Conservation (phyloP, 2,888 invertebrate genomes). For the Andrena haemorrhoa region DNA sequence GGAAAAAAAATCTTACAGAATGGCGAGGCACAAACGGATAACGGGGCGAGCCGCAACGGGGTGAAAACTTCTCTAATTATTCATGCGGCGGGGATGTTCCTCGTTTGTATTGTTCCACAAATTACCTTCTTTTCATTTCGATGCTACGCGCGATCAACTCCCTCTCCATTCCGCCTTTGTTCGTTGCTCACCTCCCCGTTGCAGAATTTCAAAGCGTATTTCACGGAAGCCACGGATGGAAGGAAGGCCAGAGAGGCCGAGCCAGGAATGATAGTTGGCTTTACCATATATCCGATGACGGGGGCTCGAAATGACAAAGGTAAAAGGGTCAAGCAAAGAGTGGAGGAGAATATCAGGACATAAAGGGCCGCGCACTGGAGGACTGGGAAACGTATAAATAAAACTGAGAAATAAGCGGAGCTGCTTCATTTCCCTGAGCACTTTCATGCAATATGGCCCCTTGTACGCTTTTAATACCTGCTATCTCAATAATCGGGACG, state of each 20-base stretch:
- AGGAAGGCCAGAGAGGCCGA: not conserved
- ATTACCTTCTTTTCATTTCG: slow-evolving; percentile 7
- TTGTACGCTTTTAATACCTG: not conserved
- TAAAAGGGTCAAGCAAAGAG: not conserved
- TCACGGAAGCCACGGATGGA: not conserved
- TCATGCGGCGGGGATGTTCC: not conserved
- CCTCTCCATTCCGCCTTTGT: not conserved
- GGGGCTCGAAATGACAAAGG: slow-evolving; percentile 7
- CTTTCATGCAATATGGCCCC: too few species aligned
- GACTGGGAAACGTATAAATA: not conserved
- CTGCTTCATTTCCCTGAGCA: not conserved
- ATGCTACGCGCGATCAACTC: slow-evolving; percentile 10
- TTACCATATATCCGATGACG: not conserved
- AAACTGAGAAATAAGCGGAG: not conserved
- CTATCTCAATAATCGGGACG: not conserved
- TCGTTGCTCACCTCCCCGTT: not conserved
- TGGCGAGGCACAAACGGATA: not conserved
- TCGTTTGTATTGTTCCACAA: not conserved
- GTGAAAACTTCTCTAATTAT: slow-evolving; percentile 29
- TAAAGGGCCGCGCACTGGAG: not conserved
- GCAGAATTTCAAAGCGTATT: not conserved
- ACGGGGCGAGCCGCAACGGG: not conserved
- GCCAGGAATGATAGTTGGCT: not conserved
- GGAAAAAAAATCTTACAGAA: not conserved
- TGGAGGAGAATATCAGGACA: not conserved